Evolutionary conservation across 2,797 vertebrate genomes (phyloP).

Genomic region (Tympanoctomys barrerae): DNA sequence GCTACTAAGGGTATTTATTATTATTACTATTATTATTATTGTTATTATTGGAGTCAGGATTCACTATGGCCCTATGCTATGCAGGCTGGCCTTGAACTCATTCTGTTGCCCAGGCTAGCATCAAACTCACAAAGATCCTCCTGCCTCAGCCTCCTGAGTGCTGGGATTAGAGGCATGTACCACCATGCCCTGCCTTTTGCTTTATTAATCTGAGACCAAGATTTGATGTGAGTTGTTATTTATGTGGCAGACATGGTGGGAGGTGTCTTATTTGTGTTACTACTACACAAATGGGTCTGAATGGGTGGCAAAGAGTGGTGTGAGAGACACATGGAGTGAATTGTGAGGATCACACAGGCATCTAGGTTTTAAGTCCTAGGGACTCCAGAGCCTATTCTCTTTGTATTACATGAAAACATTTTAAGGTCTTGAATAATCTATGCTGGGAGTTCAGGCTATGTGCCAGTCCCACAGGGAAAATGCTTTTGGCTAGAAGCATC

Average conservation of each 20-base stretch:
- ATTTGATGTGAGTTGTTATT: not conserved
- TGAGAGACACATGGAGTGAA: not conserved
- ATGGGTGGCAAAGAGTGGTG: not conserved
- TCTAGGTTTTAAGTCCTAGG: slow-evolving; percentile 18
- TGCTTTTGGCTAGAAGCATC: not conserved
- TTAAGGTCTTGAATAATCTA: slow-evolving; percentile 30
- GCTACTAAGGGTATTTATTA: not conserved
- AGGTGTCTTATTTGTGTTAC: not conserved
- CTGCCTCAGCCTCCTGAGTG: not conserved
- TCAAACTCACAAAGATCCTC: not conserved
- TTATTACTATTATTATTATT: no score
- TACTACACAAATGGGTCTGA: not conserved
- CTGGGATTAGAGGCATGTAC: not conserved
- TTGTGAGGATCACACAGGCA: slow-evolving; percentile 14
- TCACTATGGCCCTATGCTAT: not conserved
- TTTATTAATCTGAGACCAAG: not conserved
- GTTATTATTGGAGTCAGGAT: not conserved
- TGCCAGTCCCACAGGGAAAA: slow-evolving; percentile 28
- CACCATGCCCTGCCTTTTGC: not conserved
- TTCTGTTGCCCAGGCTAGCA: not conserved
- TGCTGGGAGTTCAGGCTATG: slow-evolving; percentile 53
- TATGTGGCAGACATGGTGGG: not conserved
- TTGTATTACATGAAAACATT: slow-evolving; percentile 40
- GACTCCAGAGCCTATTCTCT: not conserved
- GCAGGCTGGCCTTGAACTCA: not conserved